A percentile compares a stretch with the other conserved stretches of the same genome.
These are phyloP conservation scores for Nipponacmea schrenckii DNA, from an alignment of 2,888 invertebrate genomes.

Conservation along the genomic window DNA sequence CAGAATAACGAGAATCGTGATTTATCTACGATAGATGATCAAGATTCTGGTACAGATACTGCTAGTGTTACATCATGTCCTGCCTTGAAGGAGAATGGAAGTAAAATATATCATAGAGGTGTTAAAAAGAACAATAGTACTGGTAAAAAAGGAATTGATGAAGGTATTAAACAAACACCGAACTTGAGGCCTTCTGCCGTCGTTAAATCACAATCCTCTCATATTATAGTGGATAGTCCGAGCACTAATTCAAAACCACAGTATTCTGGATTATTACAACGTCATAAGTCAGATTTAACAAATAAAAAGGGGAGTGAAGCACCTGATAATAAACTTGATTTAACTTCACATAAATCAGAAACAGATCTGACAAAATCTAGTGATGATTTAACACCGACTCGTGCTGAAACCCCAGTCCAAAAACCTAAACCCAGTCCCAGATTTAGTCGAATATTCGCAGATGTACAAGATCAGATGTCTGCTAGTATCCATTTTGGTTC, in stretches of 20 bases:
- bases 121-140: not conserved
- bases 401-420: constrained; percentile 17
- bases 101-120: not conserved
- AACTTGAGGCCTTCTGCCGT: constrained; percentile 62
- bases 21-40: constrained; percentile 50
- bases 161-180: constrained; percentile 55
- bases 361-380: constrained; percentile 18
- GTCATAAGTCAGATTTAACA: constrained; percentile 63
- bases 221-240: constrained; percentile 51
- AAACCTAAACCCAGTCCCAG: constrained; percentile 59
- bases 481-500: constrained; percentile 24
- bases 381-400: constrained; percentile 3
- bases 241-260: constrained; percentile 41
- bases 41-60: constrained; percentile 59
- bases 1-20: constrained; percentile 56
- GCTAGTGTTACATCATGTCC: constrained; percentile 57
- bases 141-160: constrained; percentile 36
- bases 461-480: constrained; percentile 36
- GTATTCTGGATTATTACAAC: constrained; percentile 51
- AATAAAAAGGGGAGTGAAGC: constrained; percentile 42
- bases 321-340: constrained; percentile 26
- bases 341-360: constrained; percentile 24
- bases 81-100: constrained; percentile 26
- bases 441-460: constrained; percentile 54
- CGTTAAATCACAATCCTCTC: constrained; percentile 63